Evolutionary conservation across 2,888 invertebrate species (phyloP).

Genomic region (Chymomyza procnemis): DNA sequence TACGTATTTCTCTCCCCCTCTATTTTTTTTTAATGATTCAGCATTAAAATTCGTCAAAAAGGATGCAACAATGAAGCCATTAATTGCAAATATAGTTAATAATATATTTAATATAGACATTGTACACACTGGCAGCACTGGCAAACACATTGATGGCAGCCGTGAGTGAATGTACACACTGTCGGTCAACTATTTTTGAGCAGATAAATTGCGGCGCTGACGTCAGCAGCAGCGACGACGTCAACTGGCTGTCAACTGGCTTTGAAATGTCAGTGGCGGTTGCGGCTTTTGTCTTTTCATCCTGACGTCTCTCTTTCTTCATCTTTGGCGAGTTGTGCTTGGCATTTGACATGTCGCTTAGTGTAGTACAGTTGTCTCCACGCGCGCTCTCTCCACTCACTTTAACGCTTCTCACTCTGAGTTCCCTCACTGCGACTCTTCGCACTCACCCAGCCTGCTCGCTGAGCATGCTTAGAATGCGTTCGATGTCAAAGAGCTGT

Average conservation of each 20-base stretch:
- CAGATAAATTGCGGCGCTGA: neutral
- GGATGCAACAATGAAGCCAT: slow-evolving; percentile 28
- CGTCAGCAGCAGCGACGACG: neutral
- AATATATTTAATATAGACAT: slow-evolving; percentile 28
- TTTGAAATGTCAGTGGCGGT: slow-evolving; percentile 47
- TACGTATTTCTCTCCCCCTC: slow-evolving; percentile 35
- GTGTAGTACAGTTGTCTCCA: slow-evolving; percentile 35
- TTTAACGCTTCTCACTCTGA: neutral
- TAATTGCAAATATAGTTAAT: slow-evolving; percentile 72
- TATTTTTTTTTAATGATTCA: slow-evolving; percentile 45
- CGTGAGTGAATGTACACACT: neutral
- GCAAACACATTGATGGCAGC: too few relatives aligned
- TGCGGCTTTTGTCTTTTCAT: neutral
- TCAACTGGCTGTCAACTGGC: slow-evolving; percentile 52
- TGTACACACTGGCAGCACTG: neutral
- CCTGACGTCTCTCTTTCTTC: neutral
- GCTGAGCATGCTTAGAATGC: slow-evolving; percentile 67
- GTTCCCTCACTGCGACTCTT: too few relatives aligned
- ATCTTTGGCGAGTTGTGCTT: slow-evolving; percentile 59
- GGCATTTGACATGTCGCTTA: slow-evolving; percentile 68
- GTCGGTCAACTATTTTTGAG: neutral
- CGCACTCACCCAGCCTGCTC: slow-evolving; percentile 50
- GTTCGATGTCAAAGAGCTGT: slow-evolving; percentile 67
- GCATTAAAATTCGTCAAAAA: slow-evolving; percentile 25
- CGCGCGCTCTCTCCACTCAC: neutral